These are phyloP conservation scores for Heteractis magnifica DNA, from an alignment of 92 coral and sea anemone genomes.

Conservation along the genomic window DNA sequence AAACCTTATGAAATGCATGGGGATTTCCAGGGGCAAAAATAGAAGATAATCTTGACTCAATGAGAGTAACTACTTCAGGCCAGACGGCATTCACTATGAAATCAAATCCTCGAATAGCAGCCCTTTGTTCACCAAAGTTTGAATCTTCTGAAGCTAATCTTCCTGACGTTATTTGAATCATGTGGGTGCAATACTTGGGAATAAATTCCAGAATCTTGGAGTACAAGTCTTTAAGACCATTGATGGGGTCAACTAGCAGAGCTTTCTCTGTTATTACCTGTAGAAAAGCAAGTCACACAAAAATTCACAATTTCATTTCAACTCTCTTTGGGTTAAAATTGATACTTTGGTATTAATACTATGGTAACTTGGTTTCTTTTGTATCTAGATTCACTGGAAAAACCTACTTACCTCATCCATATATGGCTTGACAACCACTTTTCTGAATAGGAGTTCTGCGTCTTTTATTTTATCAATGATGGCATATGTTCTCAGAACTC, in stretches of 20 bases:
- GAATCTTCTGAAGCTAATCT: slow-evolving; percentile 65
- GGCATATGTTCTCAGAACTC: slow-evolving; percentile 93
- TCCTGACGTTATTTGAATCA: slow-evolving; percentile 88
- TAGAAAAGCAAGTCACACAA: not conserved
- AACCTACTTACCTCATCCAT: slow-evolving; percentile 71
- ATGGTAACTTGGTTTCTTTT: too few species aligned
- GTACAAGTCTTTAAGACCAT: slow-evolving; percentile 66
- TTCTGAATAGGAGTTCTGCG: slow-evolving; percentile 88
- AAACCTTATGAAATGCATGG: slow-evolving; percentile 91
- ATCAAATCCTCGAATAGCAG: slow-evolving; percentile 91
- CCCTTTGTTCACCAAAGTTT: slow-evolving; percentile 61
- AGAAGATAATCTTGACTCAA: slow-evolving; percentile 77
- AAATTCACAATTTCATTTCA: not conserved
- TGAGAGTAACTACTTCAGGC: slow-evolving; percentile 84
- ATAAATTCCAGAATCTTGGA: slow-evolving; percentile 88
- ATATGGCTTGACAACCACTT: slow-evolving; percentile 88
- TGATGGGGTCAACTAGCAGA: slow-evolving; percentile 61
- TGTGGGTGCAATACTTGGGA: slow-evolving; percentile 86
- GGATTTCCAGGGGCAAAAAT: slow-evolving; percentile 99
- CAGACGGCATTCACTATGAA: slow-evolving; percentile 94
- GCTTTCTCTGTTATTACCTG: slow-evolving; percentile 71
- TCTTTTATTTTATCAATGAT: slow-evolving; percentile 95
- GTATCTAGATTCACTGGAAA: too few species aligned
- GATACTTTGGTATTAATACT: not conserved
- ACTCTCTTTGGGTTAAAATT: not conserved